Conservation (phyloP, 2,113 vertebrate species). For the Cololabis saira region DNA sequence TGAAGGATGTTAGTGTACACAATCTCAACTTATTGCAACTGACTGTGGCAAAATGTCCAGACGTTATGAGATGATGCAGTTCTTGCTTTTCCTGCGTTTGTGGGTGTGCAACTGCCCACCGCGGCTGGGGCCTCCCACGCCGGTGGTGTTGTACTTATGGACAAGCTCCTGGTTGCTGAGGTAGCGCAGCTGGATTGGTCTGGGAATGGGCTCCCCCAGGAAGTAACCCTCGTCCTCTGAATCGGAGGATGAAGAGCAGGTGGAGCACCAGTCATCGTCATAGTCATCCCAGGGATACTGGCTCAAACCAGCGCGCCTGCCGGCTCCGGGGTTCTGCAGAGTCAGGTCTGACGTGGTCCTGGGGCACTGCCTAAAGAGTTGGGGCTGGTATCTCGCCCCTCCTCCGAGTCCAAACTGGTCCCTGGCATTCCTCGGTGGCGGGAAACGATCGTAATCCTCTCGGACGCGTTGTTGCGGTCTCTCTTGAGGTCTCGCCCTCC, state of each 20-base stretch:
- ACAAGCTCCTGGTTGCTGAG: slow-evolving; percentile 95
- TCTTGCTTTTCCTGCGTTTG: slow-evolving; percentile 98
- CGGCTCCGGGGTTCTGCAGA: slow-evolving; percentile 90
- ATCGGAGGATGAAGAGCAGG: slow-evolving; percentile 97
- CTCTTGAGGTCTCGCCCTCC: slow-evolving; percentile 84
- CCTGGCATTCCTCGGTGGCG: slow-evolving; percentile 85
- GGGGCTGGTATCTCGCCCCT: slow-evolving; percentile 78
- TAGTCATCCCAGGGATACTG: slow-evolving; percentile 88
- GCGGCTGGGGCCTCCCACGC: slow-evolving; percentile 85
- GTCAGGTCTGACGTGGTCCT: slow-evolving; percentile 96
- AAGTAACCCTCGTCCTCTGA: slow-evolving; percentile 99
- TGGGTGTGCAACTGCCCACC: slow-evolving; percentile 91
- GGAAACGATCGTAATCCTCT: slow-evolving; percentile 93
- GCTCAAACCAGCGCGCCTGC: slow-evolving; percentile 86
- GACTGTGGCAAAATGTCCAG: slow-evolving; percentile 5
- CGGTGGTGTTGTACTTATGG: slow-evolving; percentile 90
- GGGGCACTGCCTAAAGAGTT: slow-evolving; percentile 90
- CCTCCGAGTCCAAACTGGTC: slow-evolving; percentile 81
- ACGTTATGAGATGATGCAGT: slow-evolving; percentile 95
- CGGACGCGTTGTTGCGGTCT: slow-evolving; percentile 84
- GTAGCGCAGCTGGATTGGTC: slow-evolving; percentile 91
- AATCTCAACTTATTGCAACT: slow-evolving; percentile 4
- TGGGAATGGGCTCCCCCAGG: slow-evolving; percentile 95
- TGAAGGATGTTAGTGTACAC: slow-evolving; percentile 49
- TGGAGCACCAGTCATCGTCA: slow-evolving; percentile 95